Percentiles rank a stretch among this genome's conserved stretches.
Conservation (phyloP, 2,888 invertebrate species). For the Rotaria sp. region DNA sequence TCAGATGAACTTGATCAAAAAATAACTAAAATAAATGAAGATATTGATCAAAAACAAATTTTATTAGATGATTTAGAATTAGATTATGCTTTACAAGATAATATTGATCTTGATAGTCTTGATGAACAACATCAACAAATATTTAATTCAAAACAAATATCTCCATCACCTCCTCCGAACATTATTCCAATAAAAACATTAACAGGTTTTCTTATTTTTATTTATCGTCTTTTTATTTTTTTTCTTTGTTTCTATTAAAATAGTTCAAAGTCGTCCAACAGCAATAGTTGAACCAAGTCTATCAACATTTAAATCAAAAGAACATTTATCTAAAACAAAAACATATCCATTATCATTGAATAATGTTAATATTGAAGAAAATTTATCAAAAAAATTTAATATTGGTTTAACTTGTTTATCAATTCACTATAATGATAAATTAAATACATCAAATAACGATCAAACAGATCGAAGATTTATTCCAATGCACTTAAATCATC, state of each 20-base stretch:
- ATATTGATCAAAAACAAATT: background rate
- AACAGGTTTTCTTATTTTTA: background rate
- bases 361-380: background rate
- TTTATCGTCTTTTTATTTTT: no score
- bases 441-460: background rate
- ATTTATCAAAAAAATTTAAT: background rate
- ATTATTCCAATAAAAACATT: background rate
- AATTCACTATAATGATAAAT: background rate
- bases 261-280: background rate
- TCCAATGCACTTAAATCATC: background rate
- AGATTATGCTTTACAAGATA: background rate
- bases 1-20: background rate
- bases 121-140: background rate
- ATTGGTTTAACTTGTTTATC: background rate
- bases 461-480: background rate
- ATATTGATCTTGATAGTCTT: background rate
- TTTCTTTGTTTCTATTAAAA: background rate
- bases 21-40: background rate
- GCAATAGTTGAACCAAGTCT: background rate
- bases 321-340: background rate
- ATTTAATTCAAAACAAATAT: no score
- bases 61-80: background rate
- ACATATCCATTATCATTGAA: background rate
- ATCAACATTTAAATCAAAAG: background rate
- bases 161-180: background rate